Conservation (phyloP, 2,797 vertebrate species). For the Hirundo rustica region DNA sequence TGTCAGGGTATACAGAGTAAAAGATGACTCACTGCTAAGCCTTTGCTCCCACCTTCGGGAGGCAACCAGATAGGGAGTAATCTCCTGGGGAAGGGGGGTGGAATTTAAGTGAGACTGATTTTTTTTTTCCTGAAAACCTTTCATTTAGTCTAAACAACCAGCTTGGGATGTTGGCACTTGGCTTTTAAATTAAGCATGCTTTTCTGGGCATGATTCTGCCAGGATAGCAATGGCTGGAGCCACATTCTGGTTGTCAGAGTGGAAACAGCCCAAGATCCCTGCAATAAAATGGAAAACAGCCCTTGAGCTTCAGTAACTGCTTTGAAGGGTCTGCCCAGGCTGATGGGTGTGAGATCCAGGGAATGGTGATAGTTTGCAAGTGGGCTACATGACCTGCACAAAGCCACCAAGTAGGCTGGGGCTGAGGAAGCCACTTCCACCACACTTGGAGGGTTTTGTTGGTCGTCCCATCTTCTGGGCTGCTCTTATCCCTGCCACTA, state of each 20-base stretch:
- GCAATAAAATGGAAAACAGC: neutral
- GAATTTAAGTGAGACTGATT: conserved; percentile 25
- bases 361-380: neutral
- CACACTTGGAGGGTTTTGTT: neutral
- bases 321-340: neutral
- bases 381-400: neutral
- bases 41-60: conserved; percentile 58
- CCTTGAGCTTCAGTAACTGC: neutral
- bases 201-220: neutral
- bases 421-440: neutral
- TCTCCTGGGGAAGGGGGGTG: conserved; percentile 36
- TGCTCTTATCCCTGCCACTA: neutral
- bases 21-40: conserved; percentile 45
- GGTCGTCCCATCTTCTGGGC: neutral
- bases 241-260: neutral
- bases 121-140: conserved; percentile 17
- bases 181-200: neutral
- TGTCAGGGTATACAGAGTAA: neutral
- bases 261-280: neutral
- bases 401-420: neutral
- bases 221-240: neutral
- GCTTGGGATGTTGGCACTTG: neutral
- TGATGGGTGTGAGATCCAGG: neutral
- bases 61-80: conserved; percentile 34
- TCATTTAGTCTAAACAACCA: conserved; percentile 36